These are phyloP conservation scores for Scarus forsteni DNA, from an alignment of 2,797 vertebrate species.

Conservation along the genomic window DNA sequence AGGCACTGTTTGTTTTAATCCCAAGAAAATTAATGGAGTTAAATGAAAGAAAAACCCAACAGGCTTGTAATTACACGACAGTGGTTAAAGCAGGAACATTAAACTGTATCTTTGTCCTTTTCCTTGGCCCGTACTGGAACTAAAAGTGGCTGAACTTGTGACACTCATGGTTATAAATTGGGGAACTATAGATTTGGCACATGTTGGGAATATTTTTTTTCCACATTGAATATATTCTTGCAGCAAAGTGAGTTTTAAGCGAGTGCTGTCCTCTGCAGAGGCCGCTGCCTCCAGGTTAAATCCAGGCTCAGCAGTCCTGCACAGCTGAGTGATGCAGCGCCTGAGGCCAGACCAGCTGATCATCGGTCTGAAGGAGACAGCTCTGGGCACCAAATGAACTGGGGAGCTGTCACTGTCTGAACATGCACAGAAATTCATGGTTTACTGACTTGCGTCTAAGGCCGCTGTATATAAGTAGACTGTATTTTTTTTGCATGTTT, in stretches of 20 bases:
- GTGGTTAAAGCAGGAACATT: constrained; percentile 4
- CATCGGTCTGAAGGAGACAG: constrained; percentile 45
- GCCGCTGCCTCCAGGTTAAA: constrained; percentile 66
- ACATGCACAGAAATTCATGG: constrained; percentile 27
- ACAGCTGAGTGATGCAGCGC: constrained; percentile 47
- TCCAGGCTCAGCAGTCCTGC: constrained; percentile 41
- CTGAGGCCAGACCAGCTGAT: constrained; percentile 43
- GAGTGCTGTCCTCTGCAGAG: constrained; percentile 36
- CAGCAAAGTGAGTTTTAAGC: constrained; percentile 9
- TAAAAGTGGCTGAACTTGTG: neutral
- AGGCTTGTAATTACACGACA: constrained; percentile 15
- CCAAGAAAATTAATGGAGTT: neutral
- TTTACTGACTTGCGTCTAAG: constrained; percentile 2
- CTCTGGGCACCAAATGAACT: constrained; percentile 5
- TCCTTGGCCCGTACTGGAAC: constrained; percentile 11
- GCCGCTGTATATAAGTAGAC: neutral
- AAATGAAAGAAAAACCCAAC: constrained; percentile 24
- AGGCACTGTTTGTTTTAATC: neutral
- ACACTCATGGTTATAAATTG: constrained; percentile 1
- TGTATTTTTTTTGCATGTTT: neutral
- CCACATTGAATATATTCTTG: constrained; percentile 16
- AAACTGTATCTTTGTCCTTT: constrained; percentile 13
- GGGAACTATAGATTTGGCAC: constrained; percentile 13
- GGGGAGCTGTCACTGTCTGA: constrained; percentile 20
- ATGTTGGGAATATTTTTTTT: constrained; percentile 6